Evolutionary conservation across 2,113 vertebrate genomes (phyloP).

Genomic region (Thymallus thymallus): DNA sequence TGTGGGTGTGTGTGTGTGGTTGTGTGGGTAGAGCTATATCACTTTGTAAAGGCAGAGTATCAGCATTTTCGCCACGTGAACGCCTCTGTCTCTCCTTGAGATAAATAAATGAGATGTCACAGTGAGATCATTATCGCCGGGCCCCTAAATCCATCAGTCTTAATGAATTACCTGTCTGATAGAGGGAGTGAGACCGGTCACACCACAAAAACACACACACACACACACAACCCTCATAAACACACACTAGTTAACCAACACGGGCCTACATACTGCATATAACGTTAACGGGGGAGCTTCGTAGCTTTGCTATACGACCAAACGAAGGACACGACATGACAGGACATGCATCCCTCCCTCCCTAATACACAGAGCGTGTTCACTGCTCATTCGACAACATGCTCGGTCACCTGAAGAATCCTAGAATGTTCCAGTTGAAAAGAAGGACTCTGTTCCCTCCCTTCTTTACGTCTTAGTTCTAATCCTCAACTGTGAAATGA

Average conservation of each 20-base stretch:
- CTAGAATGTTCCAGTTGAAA: not conserved
- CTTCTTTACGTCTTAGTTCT: not conserved
- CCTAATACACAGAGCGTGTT: not conserved
- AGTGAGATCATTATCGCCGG: slow-evolving; percentile 57
- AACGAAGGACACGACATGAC: not conserved
- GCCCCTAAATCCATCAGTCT: slow-evolving; percentile 52
- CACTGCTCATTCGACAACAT: not conserved
- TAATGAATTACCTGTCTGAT: slow-evolving; percentile 63
- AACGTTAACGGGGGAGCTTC: not conserved
- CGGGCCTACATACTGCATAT: not conserved
- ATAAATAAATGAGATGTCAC: slow-evolving; percentile 60
- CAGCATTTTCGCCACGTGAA: slow-evolving; percentile 39
- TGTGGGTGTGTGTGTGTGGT: not conserved
- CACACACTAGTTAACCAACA: not conserved
- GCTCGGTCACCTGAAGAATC: not conserved
- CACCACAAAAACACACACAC: slow-evolving; percentile 13
- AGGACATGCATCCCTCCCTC: not conserved
- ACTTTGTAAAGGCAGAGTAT: slow-evolving; percentile 41
- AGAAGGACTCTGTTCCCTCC: not conserved
- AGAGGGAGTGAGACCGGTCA: slow-evolving; percentile 39
- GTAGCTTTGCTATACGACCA: not conserved
- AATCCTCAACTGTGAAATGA: not conserved
- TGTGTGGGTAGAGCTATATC: slow-evolving; percentile 19
- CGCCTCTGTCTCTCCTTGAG: slow-evolving; percentile 8
- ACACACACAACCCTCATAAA: not conserved